Base-by-base conservation (phyloP, 2,797 vertebrate species). In the Naso thynnoides region DNA sequence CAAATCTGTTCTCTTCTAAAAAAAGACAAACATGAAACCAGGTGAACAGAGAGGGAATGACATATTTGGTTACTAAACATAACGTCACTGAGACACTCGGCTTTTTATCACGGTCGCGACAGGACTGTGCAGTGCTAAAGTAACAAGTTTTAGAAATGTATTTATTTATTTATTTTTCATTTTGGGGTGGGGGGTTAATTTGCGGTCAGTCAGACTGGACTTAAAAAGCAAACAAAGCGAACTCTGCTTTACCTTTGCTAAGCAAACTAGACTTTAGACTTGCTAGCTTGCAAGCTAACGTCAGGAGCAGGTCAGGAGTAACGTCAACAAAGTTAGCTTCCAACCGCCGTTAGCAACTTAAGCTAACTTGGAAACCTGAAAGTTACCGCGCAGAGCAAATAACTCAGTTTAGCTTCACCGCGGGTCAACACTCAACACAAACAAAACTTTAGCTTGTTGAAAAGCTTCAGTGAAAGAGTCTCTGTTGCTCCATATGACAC, bases 201-300 rank as follows among this genome's bases (percentile, higher is more conserved):
- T n/a, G n/a, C n/a, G n/a, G n/a, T n/a, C n/a, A n/a, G n/a, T n/a
- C n/a, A 42, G 6, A 24, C 11, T 24, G 1, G 3, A 49, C 18
- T 8, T 33, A 33, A 23, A 5, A 8, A 42, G 1, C 10, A 55
- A 8, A 44, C 6, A 29, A 1, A 31, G 4, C n/a, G 6, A 11
- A 36, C 11, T 3, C 2, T 18, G 16, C 18, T 31, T 50, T 27
- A 45, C 21, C 19, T 38, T n/a, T 13, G 26, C 38, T 29, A 49
- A 67, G 27, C 56, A 50, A 54, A 81, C 60, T 45, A 38, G 57
- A 48, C 1, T 57, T 44, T 23, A 56, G 7, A 78, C 21, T 24
- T 16, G 79, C 57, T 79, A 87, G 77, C 76, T 73, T 50, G 16
- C 45, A 54, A 53, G 89, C 87, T 90, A 90, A 82, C 77, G 19